A percentile compares a stretch with the other conserved stretches of the same genome.
These are phyloP conservation scores for Etheostoma perlongum DNA, from an alignment of 2,797 vertebrate genomes.

Conservation along the genomic window DNA sequence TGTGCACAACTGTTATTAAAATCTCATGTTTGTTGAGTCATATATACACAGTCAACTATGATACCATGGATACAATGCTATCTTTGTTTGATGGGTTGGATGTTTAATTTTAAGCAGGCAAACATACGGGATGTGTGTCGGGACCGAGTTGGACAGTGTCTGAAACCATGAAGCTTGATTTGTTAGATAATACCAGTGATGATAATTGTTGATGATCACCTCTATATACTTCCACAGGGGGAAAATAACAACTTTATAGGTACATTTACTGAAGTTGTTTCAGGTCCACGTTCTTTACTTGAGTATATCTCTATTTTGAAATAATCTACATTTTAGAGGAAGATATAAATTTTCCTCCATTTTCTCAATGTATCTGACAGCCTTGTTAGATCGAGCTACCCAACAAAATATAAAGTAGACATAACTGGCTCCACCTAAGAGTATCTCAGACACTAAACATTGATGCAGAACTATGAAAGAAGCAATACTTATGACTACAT, in stretches of 20 bases:
- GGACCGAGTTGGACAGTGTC: background rate
- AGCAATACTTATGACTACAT: background rate
- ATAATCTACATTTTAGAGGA: background rate
- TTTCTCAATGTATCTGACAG: background rate
- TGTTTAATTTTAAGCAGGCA: background rate
- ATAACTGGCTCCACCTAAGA: background rate
- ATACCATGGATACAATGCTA: slow-evolving; percentile 18
- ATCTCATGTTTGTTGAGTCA: slow-evolving; percentile 42
- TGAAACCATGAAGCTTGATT: background rate
- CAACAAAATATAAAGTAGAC: background rate
- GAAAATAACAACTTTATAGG: background rate
- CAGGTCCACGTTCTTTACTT: background rate
- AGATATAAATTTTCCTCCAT: background rate
- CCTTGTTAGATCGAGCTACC: background rate
- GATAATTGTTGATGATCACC: background rate
- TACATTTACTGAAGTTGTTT: background rate
- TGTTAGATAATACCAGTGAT: background rate
- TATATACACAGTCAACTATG: slow-evolving; percentile 19
- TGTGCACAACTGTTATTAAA: slow-evolving; percentile 17
- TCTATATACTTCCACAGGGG: background rate
- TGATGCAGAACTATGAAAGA: background rate
- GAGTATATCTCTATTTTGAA: background rate
- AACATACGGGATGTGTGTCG: background rate
- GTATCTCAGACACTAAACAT: background rate
- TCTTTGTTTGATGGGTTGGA: slow-evolving; percentile 33